Percentiles rank a stretch among this genome's conserved stretches.
Conservation (phyloP, 2,888 invertebrate genomes). For the Parnassius glacialis region DNA sequence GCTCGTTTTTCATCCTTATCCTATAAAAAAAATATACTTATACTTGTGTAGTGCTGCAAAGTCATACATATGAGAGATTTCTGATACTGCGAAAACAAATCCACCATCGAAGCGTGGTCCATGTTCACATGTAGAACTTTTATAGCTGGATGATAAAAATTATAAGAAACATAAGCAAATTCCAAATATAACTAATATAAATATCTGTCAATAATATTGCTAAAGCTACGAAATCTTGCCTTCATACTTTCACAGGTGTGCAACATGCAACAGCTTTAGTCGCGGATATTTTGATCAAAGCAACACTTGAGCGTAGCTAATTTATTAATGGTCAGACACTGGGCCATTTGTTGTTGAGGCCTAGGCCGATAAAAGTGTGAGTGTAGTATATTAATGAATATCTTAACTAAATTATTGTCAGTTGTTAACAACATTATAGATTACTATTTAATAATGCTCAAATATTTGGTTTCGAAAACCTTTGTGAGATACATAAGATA, state of each 20-base stretch:
- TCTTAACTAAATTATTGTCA: too few species aligned
- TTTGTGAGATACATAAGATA: too few species aligned
- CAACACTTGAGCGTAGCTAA: slow-evolving; percentile 11
- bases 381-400: too few species aligned
- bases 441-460: too few species aligned
- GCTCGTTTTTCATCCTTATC: too few species aligned
- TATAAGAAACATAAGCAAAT: background rate
- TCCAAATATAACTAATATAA: background rate
- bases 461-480: too few species aligned
- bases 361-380: too few species aligned
- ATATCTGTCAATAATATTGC: slow-evolving; percentile 7
- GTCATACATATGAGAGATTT: too few species aligned
- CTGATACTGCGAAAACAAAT: too few species aligned
- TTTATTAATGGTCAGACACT: slow-evolving; percentile 13
- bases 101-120: background rate
- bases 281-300: slow-evolving; percentile 12
- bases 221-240: slow-evolving; percentile 3
- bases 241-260: slow-evolving; percentile 21
- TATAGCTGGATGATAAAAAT: background rate
- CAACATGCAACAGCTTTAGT: slow-evolving; percentile 14
- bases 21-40: too few species aligned
- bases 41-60: too few species aligned
- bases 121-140: background rate
- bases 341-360: slow-evolving; percentile 10
- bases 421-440: too few species aligned